Evolutionary conservation across 1,140 invertebrate genomes (phyloP), one percentile per base, ranked within the genome.

Genomic region (Papilio dardanus): DNA sequence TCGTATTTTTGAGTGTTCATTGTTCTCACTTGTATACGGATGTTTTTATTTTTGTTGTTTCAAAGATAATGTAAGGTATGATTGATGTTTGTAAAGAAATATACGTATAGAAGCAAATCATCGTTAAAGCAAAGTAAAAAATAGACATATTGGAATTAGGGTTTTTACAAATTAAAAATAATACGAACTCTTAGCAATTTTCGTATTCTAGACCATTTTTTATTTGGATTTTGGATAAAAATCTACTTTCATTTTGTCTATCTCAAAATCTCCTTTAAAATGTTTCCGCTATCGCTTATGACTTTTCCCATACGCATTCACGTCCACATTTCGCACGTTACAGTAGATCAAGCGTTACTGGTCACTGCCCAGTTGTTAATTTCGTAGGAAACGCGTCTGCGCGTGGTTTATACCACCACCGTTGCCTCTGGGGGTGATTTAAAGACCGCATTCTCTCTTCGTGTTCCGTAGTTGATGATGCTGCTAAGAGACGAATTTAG

Each of bases 351-450:
- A 35, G 75, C 67, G 81, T 69, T 74, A 71, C 71, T 73, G 76
- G 54, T 75, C 77, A 77, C 79, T 78, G 74, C 77, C 75, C 77
- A 79, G 82, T 81, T 86, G 84, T 86, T 86, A 86, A 86, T 86
- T 82, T 84, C 81, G 83, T 80, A 84, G 81, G 81, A 80, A 83
- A 81, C 84, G 83, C 81, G 79, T 79, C 77, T 80, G 76, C 80
- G 58, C 82, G 16, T 84, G 79, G 80, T 84, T 84, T 84, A 86
- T 86, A 77, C 83, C 79, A 84, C 77, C 74, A 74, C 77, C 67
- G 74, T 76, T 74, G 79, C 74, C 80, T 80, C 78, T 24, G 74
- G 76, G 80, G 80, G 82, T 81, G 82, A 83, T 83, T 83, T 83
- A 83, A 78, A 77, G 42, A 71, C 42, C 42, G n/a, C 71, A n/a